Conservation (phyloP, 1,140 invertebrate species). For the Conus ventricosus region DNA sequence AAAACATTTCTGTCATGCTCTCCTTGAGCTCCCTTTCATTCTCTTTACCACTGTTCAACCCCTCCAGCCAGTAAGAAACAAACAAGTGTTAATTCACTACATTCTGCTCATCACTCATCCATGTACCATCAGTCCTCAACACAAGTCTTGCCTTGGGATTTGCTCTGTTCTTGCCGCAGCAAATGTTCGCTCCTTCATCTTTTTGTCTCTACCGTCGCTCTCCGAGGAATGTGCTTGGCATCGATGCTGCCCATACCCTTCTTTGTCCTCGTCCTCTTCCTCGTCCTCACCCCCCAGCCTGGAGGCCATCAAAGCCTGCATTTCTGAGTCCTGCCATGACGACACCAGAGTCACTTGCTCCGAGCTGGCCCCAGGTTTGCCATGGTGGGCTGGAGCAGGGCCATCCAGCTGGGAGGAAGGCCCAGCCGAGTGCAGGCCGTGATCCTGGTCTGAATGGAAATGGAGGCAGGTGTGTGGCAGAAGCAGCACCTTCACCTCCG, state of each 20-base stretch:
- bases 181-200: not conserved
- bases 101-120: too few relatives aligned
- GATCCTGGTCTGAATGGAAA: conserved; percentile 17
- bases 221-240: not conserved
- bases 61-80: too few relatives aligned
- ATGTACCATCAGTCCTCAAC: too few relatives aligned
- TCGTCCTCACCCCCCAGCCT: not conserved
- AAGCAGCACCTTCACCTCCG: conserved; percentile 47
- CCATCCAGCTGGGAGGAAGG: not conserved
- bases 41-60: too few relatives aligned
- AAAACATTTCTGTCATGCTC: too few relatives aligned
- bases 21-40: too few relatives aligned
- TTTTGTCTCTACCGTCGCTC: not conserved
- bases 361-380: not conserved
- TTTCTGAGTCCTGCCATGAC: conserved; percentile 6
- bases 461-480: conserved; percentile 48
- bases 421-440: not conserved
- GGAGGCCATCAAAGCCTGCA: conserved; percentile 16
- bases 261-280: not conserved
- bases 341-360: not conserved
- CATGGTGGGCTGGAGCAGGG: not conserved
- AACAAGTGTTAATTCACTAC: too few relatives aligned
- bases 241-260: not conserved
- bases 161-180: too few relatives aligned
- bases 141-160: too few relatives aligned